phyloP scores from a whole-genome alignment of 2,797 vertebrate species.

The Phoebastria nigripes region DNA sequence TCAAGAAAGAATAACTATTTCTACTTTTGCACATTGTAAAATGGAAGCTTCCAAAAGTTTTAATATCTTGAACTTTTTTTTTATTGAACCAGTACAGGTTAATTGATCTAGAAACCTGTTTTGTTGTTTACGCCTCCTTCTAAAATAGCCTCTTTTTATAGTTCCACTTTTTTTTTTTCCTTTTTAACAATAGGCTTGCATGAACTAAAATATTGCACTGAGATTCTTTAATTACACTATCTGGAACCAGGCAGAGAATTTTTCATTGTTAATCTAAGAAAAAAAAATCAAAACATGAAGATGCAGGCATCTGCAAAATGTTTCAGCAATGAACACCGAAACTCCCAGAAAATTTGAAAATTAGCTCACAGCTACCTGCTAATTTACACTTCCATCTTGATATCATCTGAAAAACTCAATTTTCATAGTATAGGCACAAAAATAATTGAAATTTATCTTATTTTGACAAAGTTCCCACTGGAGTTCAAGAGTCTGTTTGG shows the following conservation, averaged over 20 bases:
- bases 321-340: not conserved
- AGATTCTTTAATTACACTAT: not conserved
- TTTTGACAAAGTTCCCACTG: not conserved
- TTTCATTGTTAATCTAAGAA: not conserved
- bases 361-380: not conserved
- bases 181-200: not conserved
- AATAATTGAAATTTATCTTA: not conserved
- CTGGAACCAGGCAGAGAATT: not conserved
- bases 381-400: not conserved
- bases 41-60: not conserved
- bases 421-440: not conserved
- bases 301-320: not conserved
- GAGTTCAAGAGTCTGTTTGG: not conserved
- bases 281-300: not conserved
- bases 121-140: not conserved
- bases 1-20: not conserved
- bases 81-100: not conserved
- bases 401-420: not conserved
- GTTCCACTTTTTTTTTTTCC: not conserved
- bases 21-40: not conserved
- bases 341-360: not conserved
- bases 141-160: not conserved
- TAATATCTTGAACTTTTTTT: not conserved
- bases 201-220: not conserved
- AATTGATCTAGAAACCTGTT: not conserved